Evolutionary conservation across 2,797 vertebrate species (phyloP).

Genomic region (Petrocephalus schoutedeni): DNA sequence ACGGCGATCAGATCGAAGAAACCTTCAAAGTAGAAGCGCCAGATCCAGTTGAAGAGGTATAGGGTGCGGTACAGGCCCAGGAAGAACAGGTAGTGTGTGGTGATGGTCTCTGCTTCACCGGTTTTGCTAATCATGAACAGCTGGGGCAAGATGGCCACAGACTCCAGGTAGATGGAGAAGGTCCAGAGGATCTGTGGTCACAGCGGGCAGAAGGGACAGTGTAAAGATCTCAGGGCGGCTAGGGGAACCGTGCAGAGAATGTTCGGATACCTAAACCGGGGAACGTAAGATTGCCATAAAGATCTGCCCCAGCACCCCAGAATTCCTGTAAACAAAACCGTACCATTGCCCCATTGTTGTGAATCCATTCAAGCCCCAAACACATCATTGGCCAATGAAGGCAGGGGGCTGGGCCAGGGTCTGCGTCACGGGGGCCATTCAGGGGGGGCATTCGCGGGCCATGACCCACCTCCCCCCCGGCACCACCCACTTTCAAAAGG

Average conservation of each 20-base stretch:
- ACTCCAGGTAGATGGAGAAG: slow-evolving; percentile 98
- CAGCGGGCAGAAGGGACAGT: neutral
- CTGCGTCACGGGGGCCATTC: neutral
- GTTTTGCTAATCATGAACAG: slow-evolving; percentile 99
- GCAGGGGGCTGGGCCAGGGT: neutral
- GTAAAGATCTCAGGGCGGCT: neutral
- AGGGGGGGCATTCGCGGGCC: neutral
- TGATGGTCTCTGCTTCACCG: slow-evolving; percentile 96
- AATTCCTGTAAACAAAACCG: neutral
- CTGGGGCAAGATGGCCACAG: slow-evolving; percentile 94
- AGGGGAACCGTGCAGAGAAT: neutral
- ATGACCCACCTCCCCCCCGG: too few relatives aligned
- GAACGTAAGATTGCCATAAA: neutral
- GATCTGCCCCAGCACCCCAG: neutral
- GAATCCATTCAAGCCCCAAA: neutral
- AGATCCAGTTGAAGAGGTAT: slow-evolving; percentile 98
- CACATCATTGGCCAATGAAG: neutral
- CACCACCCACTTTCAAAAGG: too few relatives aligned
- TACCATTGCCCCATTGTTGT: neutral
- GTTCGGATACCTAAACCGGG: neutral
- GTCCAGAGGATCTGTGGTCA: slow-evolving; percentile 88
- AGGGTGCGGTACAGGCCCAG: slow-evolving; percentile 89
- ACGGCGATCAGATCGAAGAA: slow-evolving; percentile 98
- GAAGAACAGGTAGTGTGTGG: slow-evolving; percentile 97
- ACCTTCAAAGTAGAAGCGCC: slow-evolving; percentile 96